A percentile compares a stretch with the other conserved stretches of the same genome.
These are phyloP conservation scores for Salticus scenicus DNA, from an alignment of 2,888 invertebrate genomes.

Conservation along the genomic window DNA sequence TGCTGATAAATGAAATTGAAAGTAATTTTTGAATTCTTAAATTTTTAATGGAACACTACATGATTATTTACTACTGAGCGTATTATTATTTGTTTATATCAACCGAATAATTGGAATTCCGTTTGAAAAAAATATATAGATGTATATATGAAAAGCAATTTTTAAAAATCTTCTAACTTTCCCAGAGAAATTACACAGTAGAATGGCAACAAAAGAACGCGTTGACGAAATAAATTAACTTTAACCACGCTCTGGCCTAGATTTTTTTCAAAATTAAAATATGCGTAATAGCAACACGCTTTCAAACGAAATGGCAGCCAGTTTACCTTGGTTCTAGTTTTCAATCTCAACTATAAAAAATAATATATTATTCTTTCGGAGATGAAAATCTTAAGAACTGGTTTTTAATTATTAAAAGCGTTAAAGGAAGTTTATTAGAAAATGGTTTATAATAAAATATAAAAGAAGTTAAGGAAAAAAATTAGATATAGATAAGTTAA, in stretches of 20 bases:
- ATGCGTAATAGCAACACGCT: constrained; percentile 51
- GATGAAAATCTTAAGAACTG: background rate
- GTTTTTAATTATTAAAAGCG: background rate
- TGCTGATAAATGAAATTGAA: too few species aligned
- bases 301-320: constrained; percentile 45
- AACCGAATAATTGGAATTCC: too few species aligned
- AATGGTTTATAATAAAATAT: background rate
- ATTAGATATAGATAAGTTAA: too few species aligned
- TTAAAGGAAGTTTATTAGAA: background rate
- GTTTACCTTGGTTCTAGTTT: constrained; percentile 55
- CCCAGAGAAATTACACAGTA: background rate
- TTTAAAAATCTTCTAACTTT: too few species aligned
- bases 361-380: background rate
- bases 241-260: constrained; percentile 59
- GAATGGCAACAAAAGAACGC: constrained; percentile 10
- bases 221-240: constrained; percentile 39
- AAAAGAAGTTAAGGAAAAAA: too few species aligned
- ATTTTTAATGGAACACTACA: too few species aligned
- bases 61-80: too few species aligned
- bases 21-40: too few species aligned
- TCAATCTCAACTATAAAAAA: background rate
- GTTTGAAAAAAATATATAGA: too few species aligned
- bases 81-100: too few species aligned
- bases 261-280: constrained; percentile 53
- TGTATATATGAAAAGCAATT: too few species aligned